These are phyloP conservation scores for Quadriops clusia DNA, from an alignment of 2,888 invertebrate genomes.

Conservation along the genomic window DNA sequence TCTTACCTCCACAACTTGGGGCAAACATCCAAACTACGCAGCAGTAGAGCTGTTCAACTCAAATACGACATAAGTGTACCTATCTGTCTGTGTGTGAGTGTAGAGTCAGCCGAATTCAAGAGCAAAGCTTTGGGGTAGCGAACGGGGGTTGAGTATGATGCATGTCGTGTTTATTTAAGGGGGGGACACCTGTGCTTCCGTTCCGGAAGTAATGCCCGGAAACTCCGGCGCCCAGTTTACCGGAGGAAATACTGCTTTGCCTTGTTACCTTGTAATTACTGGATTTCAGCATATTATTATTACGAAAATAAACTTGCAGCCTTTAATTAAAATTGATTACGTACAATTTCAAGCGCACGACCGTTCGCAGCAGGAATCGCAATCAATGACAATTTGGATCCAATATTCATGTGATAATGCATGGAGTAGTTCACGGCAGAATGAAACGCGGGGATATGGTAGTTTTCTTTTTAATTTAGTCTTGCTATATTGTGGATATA, in stretches of 20 bases:
- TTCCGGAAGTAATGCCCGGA: constrained; percentile 28
- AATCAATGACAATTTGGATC: too few species aligned
- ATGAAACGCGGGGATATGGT: too few species aligned
- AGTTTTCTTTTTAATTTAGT: too few species aligned
- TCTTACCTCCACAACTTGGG: too few species aligned
- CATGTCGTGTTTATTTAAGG: constrained; percentile 29
- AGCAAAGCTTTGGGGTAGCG: constrained; percentile 11
- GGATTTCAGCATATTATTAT: constrained; percentile 10
- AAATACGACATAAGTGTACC: constrained; percentile 12
- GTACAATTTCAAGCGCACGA: background rate
- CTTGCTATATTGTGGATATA: too few species aligned
- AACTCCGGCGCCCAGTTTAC: constrained; percentile 21
- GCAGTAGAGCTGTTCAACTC: constrained; percentile 7
- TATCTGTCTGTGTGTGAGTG: too few species aligned
- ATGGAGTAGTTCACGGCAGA: too few species aligned
- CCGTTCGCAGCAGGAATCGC: too few species aligned
- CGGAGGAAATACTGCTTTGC: constrained; percentile 21
- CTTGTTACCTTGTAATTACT: constrained; percentile 16
- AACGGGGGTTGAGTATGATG: constrained; percentile 15
- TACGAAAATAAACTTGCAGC: constrained; percentile 6
- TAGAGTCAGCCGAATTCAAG: constrained; percentile 12
- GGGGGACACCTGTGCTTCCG: constrained; percentile 33
- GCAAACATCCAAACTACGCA: too few species aligned
- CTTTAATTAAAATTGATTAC: constrained; percentile 7
- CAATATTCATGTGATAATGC: too few species aligned